Base-by-base conservation (phyloP, 2,797 vertebrate species). In the Liasis olivaceus region DNA sequence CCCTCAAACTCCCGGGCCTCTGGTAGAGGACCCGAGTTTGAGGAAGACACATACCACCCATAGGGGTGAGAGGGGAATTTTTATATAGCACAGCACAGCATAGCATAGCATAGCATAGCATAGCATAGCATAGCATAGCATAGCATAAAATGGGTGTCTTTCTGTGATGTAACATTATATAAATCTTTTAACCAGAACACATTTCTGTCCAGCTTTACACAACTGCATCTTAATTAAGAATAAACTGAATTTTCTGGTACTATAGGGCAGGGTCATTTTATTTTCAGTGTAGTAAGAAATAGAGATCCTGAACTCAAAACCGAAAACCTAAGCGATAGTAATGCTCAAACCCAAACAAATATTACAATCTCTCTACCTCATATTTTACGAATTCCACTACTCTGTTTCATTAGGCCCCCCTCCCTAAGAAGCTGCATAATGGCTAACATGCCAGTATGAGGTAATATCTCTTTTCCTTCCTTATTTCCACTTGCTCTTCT, bases 151-250 rank as follows among this genome's bases (percentile, higher is more conserved):
- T 17, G 72, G 92, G 85, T 59, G 90, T 94, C 94, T 90, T 11
- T 94, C 15, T 60, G 93, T 77, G 89, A 81, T 20, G 93, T 88
- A 94, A 94, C 96, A 90, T 26, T 94, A 17, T 64, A 26, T 72
- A 91, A 85, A 22, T 42, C 6, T 94, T 86, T 94, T 95, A 93
- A 96, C 90, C 84, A 95, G 36, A 47, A 15, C 81, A 85, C 69
- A 91, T 9, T 88, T 92, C 89, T 94, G 59, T 85, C 91, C 26
- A 93, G 90, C 64, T 96, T 87, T 54, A 91, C 14, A 31, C 64
- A 90, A 51, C 7, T 20, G 12, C 5, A 54, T 81, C 28, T 94
- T 90, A 94, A 94, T 93, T 60, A 84, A 62, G 91, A 95, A 94
- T 91, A 59, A 87, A 20, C 42, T 24, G 92, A 77, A 66, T 0